phyloP scores from a whole-genome alignment of 2,797 vertebrate species.

The Kryptopterus vitreolus region DNA sequence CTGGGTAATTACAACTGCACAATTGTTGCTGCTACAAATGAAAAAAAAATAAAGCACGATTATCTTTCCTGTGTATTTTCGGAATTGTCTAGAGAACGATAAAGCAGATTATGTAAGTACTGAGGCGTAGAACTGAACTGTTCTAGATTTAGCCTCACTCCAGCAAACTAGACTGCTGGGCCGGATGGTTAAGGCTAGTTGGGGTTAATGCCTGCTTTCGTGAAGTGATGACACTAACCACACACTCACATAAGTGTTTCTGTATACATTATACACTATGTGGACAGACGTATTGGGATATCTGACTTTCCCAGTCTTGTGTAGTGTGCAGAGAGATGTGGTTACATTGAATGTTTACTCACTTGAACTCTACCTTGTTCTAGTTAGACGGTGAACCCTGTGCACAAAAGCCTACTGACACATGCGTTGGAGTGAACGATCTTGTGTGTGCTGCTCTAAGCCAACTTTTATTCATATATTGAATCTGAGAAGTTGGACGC shows the following conservation, averaged over 20 bases:
- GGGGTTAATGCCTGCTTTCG: neutral
- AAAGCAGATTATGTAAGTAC: neutral
- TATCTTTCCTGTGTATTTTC: neutral
- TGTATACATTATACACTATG: too few relatives aligned
- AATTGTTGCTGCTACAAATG: neutral
- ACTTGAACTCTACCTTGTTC: too few relatives aligned
- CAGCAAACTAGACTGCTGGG: neutral
- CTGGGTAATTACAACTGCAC: constrained; percentile 10
- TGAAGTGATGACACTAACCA: neutral
- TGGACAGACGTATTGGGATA: too few relatives aligned
- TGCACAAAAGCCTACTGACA: too few relatives aligned
- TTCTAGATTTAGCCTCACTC: neutral
- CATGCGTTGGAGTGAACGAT: too few relatives aligned
- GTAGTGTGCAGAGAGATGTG: too few relatives aligned
- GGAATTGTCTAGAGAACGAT: neutral
- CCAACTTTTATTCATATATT: too few relatives aligned
- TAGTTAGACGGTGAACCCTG: too few relatives aligned
- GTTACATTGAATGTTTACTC: too few relatives aligned
- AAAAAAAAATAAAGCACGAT: neutral
- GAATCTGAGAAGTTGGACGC: too few relatives aligned
- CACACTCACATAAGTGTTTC: neutral
- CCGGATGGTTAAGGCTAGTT: neutral
- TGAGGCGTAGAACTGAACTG: neutral
- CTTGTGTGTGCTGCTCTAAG: too few relatives aligned
- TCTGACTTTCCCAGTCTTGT: too few relatives aligned